Evolutionary conservation across 2,888 invertebrate species (phyloP), one percentile per base, ranked within the genome.

Genomic region (Tiliacea citrago): DNA sequence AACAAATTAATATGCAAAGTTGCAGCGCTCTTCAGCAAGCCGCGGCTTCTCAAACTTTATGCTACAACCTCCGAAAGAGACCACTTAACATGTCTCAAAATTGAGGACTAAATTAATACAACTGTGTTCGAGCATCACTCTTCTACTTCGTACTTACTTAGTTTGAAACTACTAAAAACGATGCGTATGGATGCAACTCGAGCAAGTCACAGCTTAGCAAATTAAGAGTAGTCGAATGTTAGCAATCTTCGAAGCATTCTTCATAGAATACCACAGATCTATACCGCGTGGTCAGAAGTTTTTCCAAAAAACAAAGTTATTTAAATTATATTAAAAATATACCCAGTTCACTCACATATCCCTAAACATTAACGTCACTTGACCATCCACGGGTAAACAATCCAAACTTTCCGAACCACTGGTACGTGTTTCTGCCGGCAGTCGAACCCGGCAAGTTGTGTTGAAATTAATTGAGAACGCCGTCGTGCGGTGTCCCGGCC

Each of bases 1-100:
- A 89, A 86, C 81, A 83, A 88, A 90, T 89, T 89, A 86, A 89
- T 88, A 85, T 81, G 77, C 72, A 57, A 88, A 84, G 75, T 89
- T 86, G 85, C 75, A 75, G 53, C 55, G 49, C 67, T 39, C 67
- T n/a, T 16, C 53, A 55, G 47, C 65, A 58, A 35, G 60, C 51
- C 67, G 24, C 24, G 18, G 67, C 29, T 57, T 65, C 76, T 68
- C 81, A 68, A 75, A 81, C 63, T 84, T 58, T 42, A 5, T 55
- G 72, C 47, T 51, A 5, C 16, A 24, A 24, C 39, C 29, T 39
- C 45, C 16, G 42, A 65, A 57, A 55, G 35, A 35, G 58, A 35
- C 21, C 35, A 58, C 42, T 65, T 42, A 53, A 55, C 58, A n/a
- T 24, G 53, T 18, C 35, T 77, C 49, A 4, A 65, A 35, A 55